Conservation (phyloP, 2,888 invertebrate species). For the Acanthopleura granulata region DNA sequence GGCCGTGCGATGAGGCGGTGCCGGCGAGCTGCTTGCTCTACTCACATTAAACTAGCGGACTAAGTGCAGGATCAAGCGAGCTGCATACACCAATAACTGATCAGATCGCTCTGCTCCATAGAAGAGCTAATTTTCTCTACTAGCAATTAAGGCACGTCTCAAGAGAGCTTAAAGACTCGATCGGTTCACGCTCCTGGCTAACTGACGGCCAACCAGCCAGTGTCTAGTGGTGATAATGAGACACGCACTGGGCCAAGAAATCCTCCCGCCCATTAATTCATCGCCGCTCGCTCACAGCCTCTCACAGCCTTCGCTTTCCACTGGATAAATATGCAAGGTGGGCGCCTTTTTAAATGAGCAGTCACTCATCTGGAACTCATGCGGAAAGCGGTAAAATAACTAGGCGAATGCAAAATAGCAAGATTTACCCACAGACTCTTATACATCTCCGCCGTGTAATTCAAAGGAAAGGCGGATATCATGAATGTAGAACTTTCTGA, state of each 20-base stretch:
- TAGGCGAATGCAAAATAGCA: too few relatives aligned
- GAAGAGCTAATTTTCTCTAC: slow-evolving; percentile 16
- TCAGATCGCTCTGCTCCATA: background rate
- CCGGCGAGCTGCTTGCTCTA: background rate
- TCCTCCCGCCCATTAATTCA: slow-evolving; percentile 15
- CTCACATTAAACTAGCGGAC: slow-evolving; percentile 10
- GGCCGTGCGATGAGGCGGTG: slow-evolving; percentile 13
- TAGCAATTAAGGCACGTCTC: slow-evolving; percentile 19
- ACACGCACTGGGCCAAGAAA: background rate
- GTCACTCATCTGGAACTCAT: background rate
- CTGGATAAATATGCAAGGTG: slow-evolving; percentile 11
- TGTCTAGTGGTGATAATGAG: slow-evolving; percentile 17
- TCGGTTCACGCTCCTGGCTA: background rate
- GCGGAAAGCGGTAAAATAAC: too few relatives aligned
- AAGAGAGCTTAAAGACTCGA: slow-evolving; percentile 5
- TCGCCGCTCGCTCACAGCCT: background rate
- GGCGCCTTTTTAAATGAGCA: background rate
- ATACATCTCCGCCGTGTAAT: too few relatives aligned
- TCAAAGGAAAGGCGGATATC: too few relatives aligned
- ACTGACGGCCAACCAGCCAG: background rate
- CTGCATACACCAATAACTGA: background rate
- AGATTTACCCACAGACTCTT: too few relatives aligned
- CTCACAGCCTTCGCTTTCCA: background rate
- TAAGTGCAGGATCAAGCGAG: slow-evolving; percentile 6
- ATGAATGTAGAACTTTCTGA: too few relatives aligned